Conservation (phyloP, 2,888 invertebrate species). For the Nemapogon koenigi region DNA sequence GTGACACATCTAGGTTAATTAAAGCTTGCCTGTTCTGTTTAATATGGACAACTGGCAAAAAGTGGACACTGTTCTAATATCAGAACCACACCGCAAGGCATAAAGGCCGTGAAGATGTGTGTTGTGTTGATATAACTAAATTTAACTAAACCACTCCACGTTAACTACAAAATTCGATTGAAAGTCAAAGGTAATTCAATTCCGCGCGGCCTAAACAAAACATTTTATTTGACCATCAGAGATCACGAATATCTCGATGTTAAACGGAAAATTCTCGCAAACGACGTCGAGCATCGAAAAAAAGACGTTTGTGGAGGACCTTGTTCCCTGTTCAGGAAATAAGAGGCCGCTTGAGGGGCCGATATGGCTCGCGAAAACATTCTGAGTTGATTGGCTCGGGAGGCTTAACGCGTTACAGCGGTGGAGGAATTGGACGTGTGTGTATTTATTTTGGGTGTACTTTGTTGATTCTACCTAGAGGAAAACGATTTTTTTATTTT, state of each 20-base stretch:
- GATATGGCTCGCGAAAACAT: conserved; percentile 47
- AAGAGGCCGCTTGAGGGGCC: conserved; percentile 43
- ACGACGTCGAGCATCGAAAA: not conserved
- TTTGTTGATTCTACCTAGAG: no score
- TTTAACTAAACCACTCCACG: no score
- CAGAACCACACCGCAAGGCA: no score
- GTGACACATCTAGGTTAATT: no score
- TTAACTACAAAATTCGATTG: conserved; percentile 4
- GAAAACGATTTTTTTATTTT: no score
- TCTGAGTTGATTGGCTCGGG: conserved; percentile 52
- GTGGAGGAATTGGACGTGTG: conserved; percentile 4
- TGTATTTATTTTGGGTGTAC: no score
- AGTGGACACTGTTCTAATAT: no score
- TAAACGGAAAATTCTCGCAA: conserved; percentile 31
- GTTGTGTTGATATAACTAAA: no score
- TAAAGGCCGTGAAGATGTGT: no score
- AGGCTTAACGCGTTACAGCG: conserved; percentile 22
- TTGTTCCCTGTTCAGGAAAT: conserved; percentile 31
- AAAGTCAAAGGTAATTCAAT: conserved; percentile 35
- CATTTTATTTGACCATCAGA: conserved; percentile 41
- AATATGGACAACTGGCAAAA: no score
- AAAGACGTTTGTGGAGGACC: conserved; percentile 9
- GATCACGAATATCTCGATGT: conserved; percentile 26
- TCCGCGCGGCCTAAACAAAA: conserved; percentile 37
- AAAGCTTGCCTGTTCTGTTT: no score